Base-by-base conservation (phyloP, 92 coral and sea anemone genomes). In the Micromussa lordhowensis region DNA sequence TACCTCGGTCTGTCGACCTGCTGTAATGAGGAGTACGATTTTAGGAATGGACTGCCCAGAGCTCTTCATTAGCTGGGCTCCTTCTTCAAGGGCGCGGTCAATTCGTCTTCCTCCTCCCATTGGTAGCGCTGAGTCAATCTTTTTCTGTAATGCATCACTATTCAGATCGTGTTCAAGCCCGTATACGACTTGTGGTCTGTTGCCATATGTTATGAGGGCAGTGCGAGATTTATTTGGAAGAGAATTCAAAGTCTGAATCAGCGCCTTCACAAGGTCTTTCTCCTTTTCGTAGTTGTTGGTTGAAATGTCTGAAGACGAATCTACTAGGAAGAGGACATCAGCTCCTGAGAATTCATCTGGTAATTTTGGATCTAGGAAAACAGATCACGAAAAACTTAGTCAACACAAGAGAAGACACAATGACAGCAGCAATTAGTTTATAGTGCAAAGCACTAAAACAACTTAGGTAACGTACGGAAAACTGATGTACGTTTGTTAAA, bases 261-360 rank as follows among this genome's bases (percentile, higher is more conserved):
- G 58, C 15, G 75, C 34, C 48, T 92, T 94, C 29, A 90, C 86
- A 26, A 94, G 88, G 19, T 87, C 87, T 78, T 95, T 94, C 86
- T 92, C 94, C 36, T 86, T 90, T 55, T 79, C 64, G 51, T 77
- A 89, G 44, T 94, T 75, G 49, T 78, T 55, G 15, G 63, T 34
- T 31, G 91, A 77, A 30, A 92, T 91, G 66, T 84, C 87, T 38
- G 94, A 82, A 3, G 98, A 95, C 22, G 95, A 92, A 88, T 95
- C 98, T 66, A 94, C 75, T 18, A 95, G 57, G 83, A 95, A 93
- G 18, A 95, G 75, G 22, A 94, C 78, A 74, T 94, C 96, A 26
- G 92, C 91, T 22, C 76, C 88, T 17, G 38, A 51, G 53, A 84
- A 84, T 24, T 80, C 77, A 66, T 35, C 70, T 49, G 95, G 92